Base-by-base conservation (phyloP, 2,113 vertebrate species). In the Aplodontia rufa region DNA sequence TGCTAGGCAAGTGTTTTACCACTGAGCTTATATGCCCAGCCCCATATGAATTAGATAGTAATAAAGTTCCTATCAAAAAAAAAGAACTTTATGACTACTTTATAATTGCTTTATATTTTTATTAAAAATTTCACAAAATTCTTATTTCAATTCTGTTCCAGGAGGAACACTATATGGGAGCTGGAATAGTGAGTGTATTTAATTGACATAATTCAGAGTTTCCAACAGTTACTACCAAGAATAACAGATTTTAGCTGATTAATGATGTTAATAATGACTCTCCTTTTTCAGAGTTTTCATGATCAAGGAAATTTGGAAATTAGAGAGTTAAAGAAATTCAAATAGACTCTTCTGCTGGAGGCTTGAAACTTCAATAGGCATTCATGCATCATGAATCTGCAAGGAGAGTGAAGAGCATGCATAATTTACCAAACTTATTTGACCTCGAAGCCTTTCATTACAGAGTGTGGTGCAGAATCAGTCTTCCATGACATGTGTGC, bases 71-170 rank as follows among this genome's bases (percentile, higher is more conserved):
- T 87, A 87, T n/a, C 17, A 7, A 47, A 68, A 89, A 53, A 60
- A 68, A 89, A 47, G 0, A 0, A 5, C 4, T 49, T 78, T 72
- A 64, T 66, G 75, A 37, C 7, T 75, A 69, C 16, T 78, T 68
- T 28, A 28, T 86, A 91, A 85, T 68, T 8, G 89, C 40, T 64
- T 79, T 75, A 58, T 78, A 28, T 42, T 87, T 60, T 83, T 60
- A 53, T 78, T 11, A 49, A 95, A 91, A 94, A 72, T 42, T 83
- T 69, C 72, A 53, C 28, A 30, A 85, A 90, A 95, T 87, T 93
- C 49, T 58, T 66, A 42, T 42, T 79, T 14, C 49, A 93, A 32
- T 35, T 82, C 42, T 68, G 35, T 83, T 90, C 42, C 32, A 51
- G 37, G 89, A 93, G 66, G 53, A 35, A 53, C 24, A 75, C 7